A percentile compares a stretch with the other conserved stretches of the same genome.
phyloP scores from a whole-genome alignment of 35 echinoderm and acorn worm species.

The Strongylocentrotus purpuratus region DNA sequence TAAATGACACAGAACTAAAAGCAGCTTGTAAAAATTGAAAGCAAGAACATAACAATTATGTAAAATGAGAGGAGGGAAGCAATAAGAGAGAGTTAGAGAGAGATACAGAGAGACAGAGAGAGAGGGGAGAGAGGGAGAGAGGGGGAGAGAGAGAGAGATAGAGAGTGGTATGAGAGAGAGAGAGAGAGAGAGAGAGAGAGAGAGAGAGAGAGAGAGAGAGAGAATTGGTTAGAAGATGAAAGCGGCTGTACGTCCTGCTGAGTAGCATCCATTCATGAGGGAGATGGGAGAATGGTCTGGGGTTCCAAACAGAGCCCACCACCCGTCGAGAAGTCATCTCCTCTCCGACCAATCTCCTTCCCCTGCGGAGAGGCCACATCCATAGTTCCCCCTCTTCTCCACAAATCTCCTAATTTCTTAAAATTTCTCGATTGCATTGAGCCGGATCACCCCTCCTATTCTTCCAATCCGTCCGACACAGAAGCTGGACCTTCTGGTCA shows the following conservation, averaged over 20 bases:
- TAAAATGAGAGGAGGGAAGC: too few species aligned
- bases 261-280: not conserved
- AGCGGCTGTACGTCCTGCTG: not conserved
- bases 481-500: not conserved
- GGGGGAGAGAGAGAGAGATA: not conserved
- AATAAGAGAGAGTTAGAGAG: too few species aligned
- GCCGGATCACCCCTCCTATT: not conserved
- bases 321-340: slow-evolving; percentile 26
- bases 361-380: not conserved
- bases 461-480: not conserved
- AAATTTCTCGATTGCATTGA: not conserved
- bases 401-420: slow-evolving; percentile 33
- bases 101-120: not conserved
- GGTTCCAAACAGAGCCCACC: not conserved
- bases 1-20: too few species aligned
- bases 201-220: not conserved
- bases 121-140: not conserved
- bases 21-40: too few species aligned
- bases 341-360: not conserved
- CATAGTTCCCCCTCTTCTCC: not conserved
- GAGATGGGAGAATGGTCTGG: not conserved
- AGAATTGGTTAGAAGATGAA: not conserved
- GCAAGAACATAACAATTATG: too few species aligned
- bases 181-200: not conserved
- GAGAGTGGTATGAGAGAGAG: not conserved